phyloP scores from a whole-genome alignment of 1,140 invertebrate genomes.

The Globodera ellingtonae region DNA sequence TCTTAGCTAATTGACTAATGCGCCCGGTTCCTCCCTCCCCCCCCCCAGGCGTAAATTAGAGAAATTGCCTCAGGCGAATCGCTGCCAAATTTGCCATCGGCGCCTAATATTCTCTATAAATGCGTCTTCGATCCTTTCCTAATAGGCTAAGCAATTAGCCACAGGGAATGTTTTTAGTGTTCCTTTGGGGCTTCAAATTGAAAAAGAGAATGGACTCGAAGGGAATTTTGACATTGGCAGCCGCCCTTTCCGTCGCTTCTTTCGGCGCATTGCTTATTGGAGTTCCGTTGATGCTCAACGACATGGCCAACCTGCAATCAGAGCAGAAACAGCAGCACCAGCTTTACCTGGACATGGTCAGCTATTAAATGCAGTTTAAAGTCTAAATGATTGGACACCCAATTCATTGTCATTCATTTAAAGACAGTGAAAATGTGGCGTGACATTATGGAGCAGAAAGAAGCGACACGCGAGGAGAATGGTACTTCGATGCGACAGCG shows the following conservation, averaged over 20 bases:
- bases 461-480: constrained; percentile 25
- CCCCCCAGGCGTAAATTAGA: no score
- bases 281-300: constrained; percentile 10
- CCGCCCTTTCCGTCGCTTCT: constrained; percentile 7
- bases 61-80: no score
- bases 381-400: no score
- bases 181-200: background rate
- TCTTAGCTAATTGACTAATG: background rate
- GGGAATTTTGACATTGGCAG: constrained; percentile 9
- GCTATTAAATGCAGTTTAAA: background rate
- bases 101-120: no score
- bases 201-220: background rate
- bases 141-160: no score
- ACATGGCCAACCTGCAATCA: constrained; percentile 6
- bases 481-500: constrained; percentile 6
- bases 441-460: constrained; percentile 42
- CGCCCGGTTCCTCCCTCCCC: background rate
- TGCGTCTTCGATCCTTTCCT: no score
- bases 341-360: constrained; percentile 18
- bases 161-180: background rate
- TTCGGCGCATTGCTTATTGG: constrained; percentile 5
- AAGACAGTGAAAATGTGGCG: constrained; percentile 44
- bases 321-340: constrained; percentile 6
- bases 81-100: no score
- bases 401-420: background rate